A percentile compares a stretch with the other conserved stretches of the same genome.
Evolutionary conservation across 2,888 invertebrate genomes (phyloP).

Genomic region (Hydriomena furcata): DNA sequence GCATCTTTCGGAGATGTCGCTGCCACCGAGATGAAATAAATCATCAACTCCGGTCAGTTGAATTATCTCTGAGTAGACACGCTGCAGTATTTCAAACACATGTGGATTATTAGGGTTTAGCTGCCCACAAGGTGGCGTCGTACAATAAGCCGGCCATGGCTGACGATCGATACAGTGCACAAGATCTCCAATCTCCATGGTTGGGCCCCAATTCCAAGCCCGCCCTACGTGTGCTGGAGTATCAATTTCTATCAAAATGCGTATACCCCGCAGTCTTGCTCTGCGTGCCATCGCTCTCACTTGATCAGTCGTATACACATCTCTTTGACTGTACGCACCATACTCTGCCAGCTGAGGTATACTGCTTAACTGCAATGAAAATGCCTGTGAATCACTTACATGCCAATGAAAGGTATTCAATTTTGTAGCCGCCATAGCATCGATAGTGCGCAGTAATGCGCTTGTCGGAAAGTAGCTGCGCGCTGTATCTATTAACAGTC

Average conservation of each 20-base stretch:
- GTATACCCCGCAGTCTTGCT: constrained; percentile 91
- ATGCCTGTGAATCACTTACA: constrained; percentile 93
- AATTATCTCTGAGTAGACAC: constrained; percentile 88
- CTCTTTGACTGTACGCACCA: constrained; percentile 91
- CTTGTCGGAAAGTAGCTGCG: constrained; percentile 91
- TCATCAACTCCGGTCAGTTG: constrained; percentile 89
- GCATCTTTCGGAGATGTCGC: constrained; percentile 88
- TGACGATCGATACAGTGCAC: constrained; percentile 89
- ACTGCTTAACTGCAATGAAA: constrained; percentile 90
- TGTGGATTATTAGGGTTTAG: constrained; percentile 89
- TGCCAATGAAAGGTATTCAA: constrained; percentile 97
- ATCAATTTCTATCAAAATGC: constrained; percentile 94
- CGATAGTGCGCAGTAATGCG: constrained; percentile 87
- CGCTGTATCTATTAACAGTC: constrained; percentile 94
- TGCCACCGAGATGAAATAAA: constrained; percentile 90
- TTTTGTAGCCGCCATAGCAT: constrained; percentile 94
- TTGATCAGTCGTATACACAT: constrained; percentile 87
- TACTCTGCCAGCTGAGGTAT: constrained; percentile 89
- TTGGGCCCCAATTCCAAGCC: constrained; percentile 90
- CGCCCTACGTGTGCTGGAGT: constrained; percentile 92
- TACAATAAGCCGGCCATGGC: constrained; percentile 88
- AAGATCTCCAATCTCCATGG: constrained; percentile 86
- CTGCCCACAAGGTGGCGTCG: constrained; percentile 92
- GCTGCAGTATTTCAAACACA: constrained; percentile 87
- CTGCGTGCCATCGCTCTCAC: constrained; percentile 88